Conservation (phyloP, 2,888 invertebrate genomes). For the Drosophila histrio region DNA sequence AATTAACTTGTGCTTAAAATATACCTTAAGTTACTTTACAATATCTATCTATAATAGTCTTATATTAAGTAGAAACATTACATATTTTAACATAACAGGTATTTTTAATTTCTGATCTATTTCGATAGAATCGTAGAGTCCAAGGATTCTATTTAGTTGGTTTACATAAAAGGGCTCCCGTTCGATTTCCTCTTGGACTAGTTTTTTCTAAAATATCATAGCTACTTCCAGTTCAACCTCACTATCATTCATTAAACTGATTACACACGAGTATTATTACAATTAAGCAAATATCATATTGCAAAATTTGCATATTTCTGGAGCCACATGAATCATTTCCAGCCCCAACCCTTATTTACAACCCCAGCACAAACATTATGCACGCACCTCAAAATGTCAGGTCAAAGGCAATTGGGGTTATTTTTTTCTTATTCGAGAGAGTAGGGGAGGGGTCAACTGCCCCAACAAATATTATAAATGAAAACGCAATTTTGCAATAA, state of each 20-base stretch:
- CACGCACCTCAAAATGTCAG: constrained; percentile 30
- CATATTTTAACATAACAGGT: too few relatives aligned
- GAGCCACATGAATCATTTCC: constrained; percentile 18
- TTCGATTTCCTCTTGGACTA: too few relatives aligned
- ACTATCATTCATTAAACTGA: constrained; percentile 31
- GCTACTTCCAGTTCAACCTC: too few relatives aligned
- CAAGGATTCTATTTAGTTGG: too few relatives aligned
- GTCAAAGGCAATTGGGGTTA: constrained; percentile 33
- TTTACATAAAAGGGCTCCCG: too few relatives aligned
- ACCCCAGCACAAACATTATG: neutral
- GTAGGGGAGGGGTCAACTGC: neutral
- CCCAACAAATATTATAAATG: constrained; percentile 48
- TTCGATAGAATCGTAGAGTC: too few relatives aligned
- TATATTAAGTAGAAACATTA: too few relatives aligned
- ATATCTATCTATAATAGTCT: too few relatives aligned
- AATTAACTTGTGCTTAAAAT: too few relatives aligned
- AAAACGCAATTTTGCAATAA: constrained; percentile 76
- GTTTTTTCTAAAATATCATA: too few relatives aligned
- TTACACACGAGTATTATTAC: constrained; percentile 20
- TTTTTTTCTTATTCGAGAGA: neutral
- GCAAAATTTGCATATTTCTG: constrained; percentile 51
- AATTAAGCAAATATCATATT: constrained; percentile 44
- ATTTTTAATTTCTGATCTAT: too few relatives aligned
- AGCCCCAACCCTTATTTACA: neutral
- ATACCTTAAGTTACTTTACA: too few relatives aligned